Evolutionary conservation across 1,140 invertebrate genomes (phyloP).

Genomic region (Colletes latitarsis): DNA sequence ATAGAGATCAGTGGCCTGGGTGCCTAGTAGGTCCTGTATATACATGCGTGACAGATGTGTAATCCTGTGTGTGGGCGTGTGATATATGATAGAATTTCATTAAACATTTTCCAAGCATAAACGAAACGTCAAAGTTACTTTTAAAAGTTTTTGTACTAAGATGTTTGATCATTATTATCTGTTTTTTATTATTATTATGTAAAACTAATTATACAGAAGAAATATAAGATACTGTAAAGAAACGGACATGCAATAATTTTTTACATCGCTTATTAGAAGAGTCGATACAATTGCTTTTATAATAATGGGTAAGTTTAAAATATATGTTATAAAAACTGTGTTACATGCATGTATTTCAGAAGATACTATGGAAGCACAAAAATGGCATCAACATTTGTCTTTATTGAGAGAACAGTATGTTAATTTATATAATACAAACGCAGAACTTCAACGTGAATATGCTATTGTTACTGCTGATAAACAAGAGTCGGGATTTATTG

Average conservation of each 20-base stretch:
- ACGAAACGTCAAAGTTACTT: background rate
- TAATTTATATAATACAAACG: conserved; percentile 91
- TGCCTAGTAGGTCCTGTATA: no score
- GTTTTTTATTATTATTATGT: background rate
- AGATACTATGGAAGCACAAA: conserved; percentile 79
- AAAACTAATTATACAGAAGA: background rate
- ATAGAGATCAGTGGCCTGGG: background rate
- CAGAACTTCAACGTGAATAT: conserved; percentile 92
- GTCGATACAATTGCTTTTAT: conserved; percentile 5
- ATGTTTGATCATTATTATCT: no score
- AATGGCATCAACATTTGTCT: conserved; percentile 93
- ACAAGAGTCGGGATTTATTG: conserved; percentile 89
- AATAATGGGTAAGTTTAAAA: conserved; percentile 52
- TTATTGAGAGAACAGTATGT: conserved; percentile 95
- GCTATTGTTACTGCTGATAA: conserved; percentile 86
- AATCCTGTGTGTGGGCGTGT: conserved; percentile 30
- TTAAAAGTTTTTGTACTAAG: background rate
- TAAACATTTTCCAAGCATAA: conserved; percentile 6
- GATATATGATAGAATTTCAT: background rate
- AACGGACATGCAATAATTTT: conserved; percentile 34
- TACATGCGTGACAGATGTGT: conserved; percentile 15
- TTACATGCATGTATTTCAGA: conserved; percentile 53
- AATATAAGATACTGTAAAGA: conserved; percentile 14
- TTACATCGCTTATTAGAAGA: background rate
- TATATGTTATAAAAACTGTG: background rate